A percentile compares a stretch with the other conserved stretches of the same genome.
These are phyloP conservation scores for Novumbra hubbsi DNA, from an alignment of 2,797 vertebrate genomes.

Conservation along the genomic window DNA sequence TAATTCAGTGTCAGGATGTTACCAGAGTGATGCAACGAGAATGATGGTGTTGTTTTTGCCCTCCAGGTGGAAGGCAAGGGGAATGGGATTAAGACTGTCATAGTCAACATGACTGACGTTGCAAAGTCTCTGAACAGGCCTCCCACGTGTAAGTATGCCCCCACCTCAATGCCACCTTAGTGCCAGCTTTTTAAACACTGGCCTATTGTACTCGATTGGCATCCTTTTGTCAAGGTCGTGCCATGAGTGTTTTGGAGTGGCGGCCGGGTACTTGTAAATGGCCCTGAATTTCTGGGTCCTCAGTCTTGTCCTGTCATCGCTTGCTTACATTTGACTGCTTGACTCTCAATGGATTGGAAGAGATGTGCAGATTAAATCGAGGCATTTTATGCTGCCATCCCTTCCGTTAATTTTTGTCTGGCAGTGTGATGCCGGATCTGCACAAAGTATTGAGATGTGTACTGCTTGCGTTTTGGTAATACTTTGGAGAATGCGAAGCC, in stretches of 20 bases:
- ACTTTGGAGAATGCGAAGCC: neutral
- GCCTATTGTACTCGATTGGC: neutral
- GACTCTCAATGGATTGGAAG: neutral
- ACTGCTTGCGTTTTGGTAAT: neutral
- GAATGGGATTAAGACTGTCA: slow-evolving; percentile 99
- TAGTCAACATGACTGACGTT: slow-evolving; percentile 99
- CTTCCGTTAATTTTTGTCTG: neutral
- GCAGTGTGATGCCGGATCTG: neutral
- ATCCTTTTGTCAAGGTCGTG: neutral
- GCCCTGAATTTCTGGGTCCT: neutral
- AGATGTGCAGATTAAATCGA: neutral
- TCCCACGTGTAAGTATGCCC: slow-evolving; percentile 93
- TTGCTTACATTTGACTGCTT: neutral
- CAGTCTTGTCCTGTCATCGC: neutral
- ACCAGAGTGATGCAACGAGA: too few relatives aligned
- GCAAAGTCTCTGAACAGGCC: slow-evolving; percentile 99
- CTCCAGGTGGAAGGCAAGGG: slow-evolving; percentile 98
- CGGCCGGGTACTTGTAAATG: neutral
- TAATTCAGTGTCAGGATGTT: too few relatives aligned
- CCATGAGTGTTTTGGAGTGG: neutral
- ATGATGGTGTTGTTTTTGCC: neutral
- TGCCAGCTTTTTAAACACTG: neutral
- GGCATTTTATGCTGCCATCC: neutral
- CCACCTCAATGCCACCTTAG: neutral
- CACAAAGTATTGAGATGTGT: neutral